phyloP scores from a whole-genome alignment of 2,888 invertebrate species.

The Galeruca laticollis region DNA sequence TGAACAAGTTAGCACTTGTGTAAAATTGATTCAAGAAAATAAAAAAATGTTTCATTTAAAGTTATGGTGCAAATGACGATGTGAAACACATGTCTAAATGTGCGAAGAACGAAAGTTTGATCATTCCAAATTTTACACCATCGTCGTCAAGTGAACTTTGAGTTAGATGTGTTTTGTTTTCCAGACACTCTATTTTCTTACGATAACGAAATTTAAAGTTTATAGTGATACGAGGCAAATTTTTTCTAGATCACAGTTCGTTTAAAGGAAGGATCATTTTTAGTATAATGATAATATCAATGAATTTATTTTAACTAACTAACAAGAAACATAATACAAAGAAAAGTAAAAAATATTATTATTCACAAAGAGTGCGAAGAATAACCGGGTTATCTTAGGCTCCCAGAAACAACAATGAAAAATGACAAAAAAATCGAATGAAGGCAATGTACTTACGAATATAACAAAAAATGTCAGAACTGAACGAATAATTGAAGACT shows the following conservation, averaged over 20 bases:
- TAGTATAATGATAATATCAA: neutral
- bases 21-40: neutral
- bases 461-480: no score
- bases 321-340: neutral
- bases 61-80: slow-evolving; percentile 24
- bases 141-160: slow-evolving; percentile 29
- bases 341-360: no score
- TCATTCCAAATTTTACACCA: slow-evolving; percentile 29
- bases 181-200: slow-evolving; percentile 9
- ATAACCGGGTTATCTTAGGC: no score
- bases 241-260: neutral
- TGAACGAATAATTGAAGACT: no score
- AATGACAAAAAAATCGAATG: no score
- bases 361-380: no score
- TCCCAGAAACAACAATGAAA: no score
- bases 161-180: slow-evolving; percentile 29
- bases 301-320: neutral
- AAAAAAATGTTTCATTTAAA: neutral
- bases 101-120: slow-evolving; percentile 30
- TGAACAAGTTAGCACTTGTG: neutral
- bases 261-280: neutral
- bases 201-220: slow-evolving; percentile 6
- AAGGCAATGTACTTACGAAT: no score
- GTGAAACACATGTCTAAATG: slow-evolving; percentile 28
- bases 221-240: neutral